Evolutionary conservation across 2,888 invertebrate species (phyloP).

Genomic region (Schizaphis graminum): DNA sequence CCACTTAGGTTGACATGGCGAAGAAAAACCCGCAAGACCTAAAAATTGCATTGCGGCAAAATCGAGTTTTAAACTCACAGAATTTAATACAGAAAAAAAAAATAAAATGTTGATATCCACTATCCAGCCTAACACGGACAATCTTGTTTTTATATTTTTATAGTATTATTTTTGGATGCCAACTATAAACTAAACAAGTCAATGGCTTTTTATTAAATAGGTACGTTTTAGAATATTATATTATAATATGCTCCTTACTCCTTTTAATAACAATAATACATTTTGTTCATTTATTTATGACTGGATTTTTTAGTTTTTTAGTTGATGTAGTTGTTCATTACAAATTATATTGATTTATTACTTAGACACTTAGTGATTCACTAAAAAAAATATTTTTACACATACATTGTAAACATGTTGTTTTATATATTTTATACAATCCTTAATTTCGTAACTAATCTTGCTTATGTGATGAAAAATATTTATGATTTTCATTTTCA

Average conservation of each 20-base stretch:
- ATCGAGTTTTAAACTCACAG: constrained; percentile 32
- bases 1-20: constrained; percentile 52
- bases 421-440: background rate
- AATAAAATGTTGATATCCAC: background rate
- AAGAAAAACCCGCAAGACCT: constrained; percentile 5
- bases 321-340: background rate
- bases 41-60: constrained; percentile 33
- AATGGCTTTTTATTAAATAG: background rate
- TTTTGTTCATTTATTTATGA: background rate
- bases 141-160: background rate
- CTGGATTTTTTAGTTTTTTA: background rate
- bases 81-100: background rate
- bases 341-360: background rate
- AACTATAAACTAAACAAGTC: background rate
- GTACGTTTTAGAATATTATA: background rate
- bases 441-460: background rate
- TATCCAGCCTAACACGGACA: background rate
- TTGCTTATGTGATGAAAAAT: background rate
- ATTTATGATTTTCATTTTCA: background rate
- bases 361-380: too few relatives aligned
- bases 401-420: background rate
- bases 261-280: background rate
- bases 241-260: background rate
- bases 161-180: background rate
- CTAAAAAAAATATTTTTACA: background rate